Percentiles rank a stretch among this genome's conserved stretches.
phyloP scores from a whole-genome alignment of 2,113 vertebrate species.

The Orcinus orca region DNA sequence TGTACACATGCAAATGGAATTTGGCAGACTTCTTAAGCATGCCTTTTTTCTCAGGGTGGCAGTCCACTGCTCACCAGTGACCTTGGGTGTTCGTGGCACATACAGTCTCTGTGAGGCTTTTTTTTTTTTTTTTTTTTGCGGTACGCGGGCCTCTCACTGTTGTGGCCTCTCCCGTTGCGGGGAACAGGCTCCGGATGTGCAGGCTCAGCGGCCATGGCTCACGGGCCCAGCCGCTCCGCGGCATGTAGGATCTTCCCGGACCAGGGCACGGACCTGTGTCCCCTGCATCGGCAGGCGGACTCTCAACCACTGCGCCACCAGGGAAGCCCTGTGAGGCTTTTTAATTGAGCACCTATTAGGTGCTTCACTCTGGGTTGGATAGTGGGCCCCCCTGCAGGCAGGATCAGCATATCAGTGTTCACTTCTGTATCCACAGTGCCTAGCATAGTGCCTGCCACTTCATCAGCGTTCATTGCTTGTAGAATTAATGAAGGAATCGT shows the following conservation, averaged over 20 bases:
- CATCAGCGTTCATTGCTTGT: background rate
- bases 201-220: too few relatives aligned
- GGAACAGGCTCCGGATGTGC: too few relatives aligned
- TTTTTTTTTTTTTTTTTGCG: background rate
- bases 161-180: too few relatives aligned
- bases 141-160: too few relatives aligned
- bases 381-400: background rate
- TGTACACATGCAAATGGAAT: background rate
- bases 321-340: background rate
- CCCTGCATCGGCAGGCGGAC: too few relatives aligned
- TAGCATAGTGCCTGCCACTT: background rate
- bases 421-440: background rate
- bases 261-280: too few relatives aligned
- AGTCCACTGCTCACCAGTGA: background rate
- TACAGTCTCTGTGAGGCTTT: background rate
- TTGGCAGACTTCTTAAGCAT: background rate
- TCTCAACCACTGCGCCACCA: too few relatives aligned
- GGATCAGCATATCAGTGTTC: background rate
- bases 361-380: background rate
- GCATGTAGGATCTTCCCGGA: too few relatives aligned
- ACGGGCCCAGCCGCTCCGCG: too few relatives aligned
- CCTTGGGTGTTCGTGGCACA: background rate
- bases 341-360: background rate
- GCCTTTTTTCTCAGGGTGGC: background rate
- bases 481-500: background rate